Conservation (phyloP, 2,888 invertebrate genomes). For the Mythimna vitellina region DNA sequence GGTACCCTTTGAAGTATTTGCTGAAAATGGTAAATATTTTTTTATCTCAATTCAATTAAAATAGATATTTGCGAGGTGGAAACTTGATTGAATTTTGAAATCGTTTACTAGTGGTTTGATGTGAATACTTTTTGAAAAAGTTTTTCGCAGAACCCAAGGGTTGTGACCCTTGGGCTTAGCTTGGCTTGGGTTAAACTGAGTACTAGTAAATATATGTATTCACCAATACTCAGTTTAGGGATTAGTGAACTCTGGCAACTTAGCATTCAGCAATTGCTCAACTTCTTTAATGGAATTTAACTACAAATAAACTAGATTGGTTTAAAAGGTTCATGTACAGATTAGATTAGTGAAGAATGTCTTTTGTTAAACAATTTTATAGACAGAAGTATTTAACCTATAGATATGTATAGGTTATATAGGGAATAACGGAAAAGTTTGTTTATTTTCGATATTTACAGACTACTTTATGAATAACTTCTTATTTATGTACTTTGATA, state of each 20-base stretch:
- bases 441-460: no score
- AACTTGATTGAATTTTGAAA: not conserved
- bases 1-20: conserved; percentile 70
- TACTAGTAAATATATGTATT: no score
- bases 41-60: no score
- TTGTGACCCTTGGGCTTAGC: no score
- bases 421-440: no score
- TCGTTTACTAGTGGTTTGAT: no score
- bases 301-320: not conserved
- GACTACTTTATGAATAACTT: no score
- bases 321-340: not conserved
- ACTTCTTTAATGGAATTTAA: not conserved
- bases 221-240: no score
- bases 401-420: no score
- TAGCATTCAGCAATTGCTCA: not conserved
- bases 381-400: not conserved
- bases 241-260: not conserved
- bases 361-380: not conserved
- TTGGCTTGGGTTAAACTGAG: no score
- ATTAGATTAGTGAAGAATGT: not conserved
- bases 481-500: no score
- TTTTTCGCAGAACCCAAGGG: no score
- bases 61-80: not conserved
- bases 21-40: conserved; percentile 69
- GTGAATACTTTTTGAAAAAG: not conserved